Evolutionary conservation across 2,797 vertebrate genomes (phyloP), one percentile per base, ranked within the genome.

Genomic region (Oceanodroma leucorhoa): DNA sequence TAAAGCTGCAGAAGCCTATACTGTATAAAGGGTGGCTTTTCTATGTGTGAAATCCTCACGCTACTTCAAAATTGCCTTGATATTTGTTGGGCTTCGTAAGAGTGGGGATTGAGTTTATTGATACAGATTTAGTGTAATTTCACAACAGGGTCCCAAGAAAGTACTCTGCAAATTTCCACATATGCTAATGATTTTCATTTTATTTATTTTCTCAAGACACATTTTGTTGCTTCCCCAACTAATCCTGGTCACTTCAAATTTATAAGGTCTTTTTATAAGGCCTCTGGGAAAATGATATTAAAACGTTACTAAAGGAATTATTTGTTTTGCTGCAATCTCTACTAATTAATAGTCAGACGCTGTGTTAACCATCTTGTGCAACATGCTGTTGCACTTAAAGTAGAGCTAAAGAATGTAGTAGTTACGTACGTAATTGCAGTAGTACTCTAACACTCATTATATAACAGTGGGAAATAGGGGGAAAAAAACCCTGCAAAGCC

Each of bases 391-490:
- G 36, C 46, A 46, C 45, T 70, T 84, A 8, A 66, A 61, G 29
- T 7, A 41, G 45, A 60, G 34, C 19, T 61, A 16, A 11, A 24
- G 62, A 51, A 57, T 32, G 3, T 14, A n/a, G 32, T 40, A 77
- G 29, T 57, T 75, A 24, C 1, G 1, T n/a, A 34, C 1, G 1
- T 27, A 67, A 53, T 64, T 69, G 38, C 54, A 53, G 0, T 22
- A 65, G 55, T 61, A 27, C 5, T 67, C 19, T 23, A 43, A n/a
- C 9, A n/a, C 43, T 43, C 15, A 3, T 40, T 48, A 10, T 30
- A 3, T 27, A 53, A 27, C 24, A 50, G 23, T 36, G 11, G 30
- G 34, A 64, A 67, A 61, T 48, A 8, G 40, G 3, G 20, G 3
- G 20, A 41, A 34, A 43, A 34, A 46, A 46, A 64, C 5, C 7